A percentile compares a stretch with the other conserved stretches of the same genome.
phyloP scores from a whole-genome alignment of 2,888 invertebrate genomes.

The Eilema sororculum region DNA sequence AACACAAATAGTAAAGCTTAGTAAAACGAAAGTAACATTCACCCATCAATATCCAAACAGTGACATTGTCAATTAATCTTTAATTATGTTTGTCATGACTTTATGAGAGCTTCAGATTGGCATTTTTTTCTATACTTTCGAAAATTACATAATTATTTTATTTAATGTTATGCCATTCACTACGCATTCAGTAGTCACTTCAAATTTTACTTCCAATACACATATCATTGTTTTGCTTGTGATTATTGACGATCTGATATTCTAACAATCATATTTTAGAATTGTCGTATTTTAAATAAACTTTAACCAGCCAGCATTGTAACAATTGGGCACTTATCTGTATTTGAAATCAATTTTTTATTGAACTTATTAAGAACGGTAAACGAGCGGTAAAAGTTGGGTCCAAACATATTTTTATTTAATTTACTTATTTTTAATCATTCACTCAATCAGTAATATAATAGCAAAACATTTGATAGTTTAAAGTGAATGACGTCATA shows the following conservation, averaged over 20 bases:
- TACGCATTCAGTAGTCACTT: not conserved
- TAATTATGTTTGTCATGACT: slow-evolving; percentile 2
- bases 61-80: slow-evolving; percentile 9
- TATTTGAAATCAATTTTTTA: too few species aligned
- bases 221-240: not conserved
- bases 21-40: slow-evolving; percentile 3
- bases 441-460: too few species aligned
- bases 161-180: not conserved
- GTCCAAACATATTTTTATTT: too few species aligned
- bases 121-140: slow-evolving; percentile 6
- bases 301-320: not conserved
- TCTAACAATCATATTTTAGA: too few species aligned
- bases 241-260: not conserved
- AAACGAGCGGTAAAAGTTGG: too few species aligned
- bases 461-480: too few species aligned
- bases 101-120: slow-evolving; percentile 1
- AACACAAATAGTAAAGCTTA: not conserved
- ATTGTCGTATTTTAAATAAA: not conserved
- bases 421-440: too few species aligned
- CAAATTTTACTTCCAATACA: not conserved
- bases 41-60: not conserved
- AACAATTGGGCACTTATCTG: too few species aligned
- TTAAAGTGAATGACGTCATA: too few species aligned
- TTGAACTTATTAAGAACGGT: too few species aligned
- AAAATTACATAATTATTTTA: slow-evolving; percentile 5